Conservation (phyloP, 2,888 invertebrate genomes). For the Belgica antarctica region DNA sequence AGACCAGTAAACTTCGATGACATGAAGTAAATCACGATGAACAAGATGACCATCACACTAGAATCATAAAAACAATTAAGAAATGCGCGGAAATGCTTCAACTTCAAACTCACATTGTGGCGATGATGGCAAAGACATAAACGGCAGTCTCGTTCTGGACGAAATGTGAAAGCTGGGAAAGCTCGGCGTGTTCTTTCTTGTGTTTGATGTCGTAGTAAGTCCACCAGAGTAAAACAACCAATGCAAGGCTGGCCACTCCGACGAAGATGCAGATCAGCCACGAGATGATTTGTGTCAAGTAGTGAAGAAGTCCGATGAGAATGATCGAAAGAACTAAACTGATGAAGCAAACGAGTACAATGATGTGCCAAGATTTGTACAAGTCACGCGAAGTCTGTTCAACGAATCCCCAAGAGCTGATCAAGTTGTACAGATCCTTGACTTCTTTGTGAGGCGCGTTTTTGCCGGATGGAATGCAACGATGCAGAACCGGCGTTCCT, state of each 20-base stretch:
- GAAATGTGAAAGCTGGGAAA: slow-evolving; percentile 67
- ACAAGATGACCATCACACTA: slow-evolving; percentile 62
- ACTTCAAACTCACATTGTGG: slow-evolving; percentile 72
- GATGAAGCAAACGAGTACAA: slow-evolving; percentile 74
- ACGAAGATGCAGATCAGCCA: slow-evolving; percentile 84
- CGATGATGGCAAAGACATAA: slow-evolving; percentile 77
- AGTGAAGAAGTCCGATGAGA: slow-evolving; percentile 79
- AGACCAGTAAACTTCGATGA: slow-evolving; percentile 79
- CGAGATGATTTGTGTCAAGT: slow-evolving; percentile 78
- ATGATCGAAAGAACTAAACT: slow-evolving; percentile 80
- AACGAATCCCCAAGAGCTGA: slow-evolving; percentile 85
- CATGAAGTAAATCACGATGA: slow-evolving; percentile 72
- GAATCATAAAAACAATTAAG: slow-evolving; percentile 48
- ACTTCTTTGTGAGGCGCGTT: slow-evolving; percentile 65
- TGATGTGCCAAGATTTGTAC: slow-evolving; percentile 83
- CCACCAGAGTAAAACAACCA: slow-evolving; percentile 83
- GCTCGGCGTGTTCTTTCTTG: slow-evolving; percentile 51
- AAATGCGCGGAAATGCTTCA: slow-evolving; percentile 60
- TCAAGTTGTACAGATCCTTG: slow-evolving; percentile 71
- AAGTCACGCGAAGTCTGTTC: slow-evolving; percentile 86
- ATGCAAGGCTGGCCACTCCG: slow-evolving; percentile 70
- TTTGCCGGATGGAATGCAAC: slow-evolving; percentile 78
- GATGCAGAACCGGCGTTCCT: slow-evolving; percentile 75
- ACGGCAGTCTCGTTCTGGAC: slow-evolving; percentile 84
- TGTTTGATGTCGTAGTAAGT: slow-evolving; percentile 76